Percentiles rank a stretch among this genome's conserved stretches.
Conservation (phyloP, 2,113 vertebrate genomes). For the Ageneiosus marmoratus region DNA sequence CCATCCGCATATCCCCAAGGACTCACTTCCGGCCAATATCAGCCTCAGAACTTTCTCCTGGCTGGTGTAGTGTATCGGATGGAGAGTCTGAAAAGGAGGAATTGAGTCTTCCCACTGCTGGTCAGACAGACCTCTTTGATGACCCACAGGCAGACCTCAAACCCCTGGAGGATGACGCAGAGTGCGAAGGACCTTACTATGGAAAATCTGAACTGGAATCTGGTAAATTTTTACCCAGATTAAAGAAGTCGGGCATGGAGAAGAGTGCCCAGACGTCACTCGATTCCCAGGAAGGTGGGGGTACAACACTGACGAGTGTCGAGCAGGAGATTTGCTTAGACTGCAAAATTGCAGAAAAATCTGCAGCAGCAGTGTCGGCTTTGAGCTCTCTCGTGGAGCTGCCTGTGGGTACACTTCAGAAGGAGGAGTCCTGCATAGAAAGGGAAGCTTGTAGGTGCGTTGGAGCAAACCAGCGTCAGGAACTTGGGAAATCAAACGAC, state of each 20-base stretch:
- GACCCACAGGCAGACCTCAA: conserved; percentile 95
- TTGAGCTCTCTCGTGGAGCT: conserved; percentile 68
- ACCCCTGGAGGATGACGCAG: conserved; percentile 97
- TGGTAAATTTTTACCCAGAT: conserved; percentile 92
- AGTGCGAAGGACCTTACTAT: conserved; percentile 94
- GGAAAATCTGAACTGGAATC: conserved; percentile 98
- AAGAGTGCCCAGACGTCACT: conserved; percentile 98
- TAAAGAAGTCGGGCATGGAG: conserved; percentile 98
- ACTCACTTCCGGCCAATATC: conserved; percentile 99
- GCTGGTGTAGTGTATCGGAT: conserved; percentile 92
- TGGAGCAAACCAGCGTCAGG: conserved; percentile 77
- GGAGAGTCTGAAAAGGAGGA: conserved; percentile 97
- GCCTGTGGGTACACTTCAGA: conserved; percentile 75
- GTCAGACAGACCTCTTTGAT: conserved; percentile 85
- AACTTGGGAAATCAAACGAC: conserved; percentile 79
- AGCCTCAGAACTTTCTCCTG: conserved; percentile 94
- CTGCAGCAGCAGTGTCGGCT: conserved; percentile 48
- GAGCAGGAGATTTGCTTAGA: conserved; percentile 83
- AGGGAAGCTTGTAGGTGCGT: conserved; percentile 79
- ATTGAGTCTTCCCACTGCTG: conserved; percentile 74
- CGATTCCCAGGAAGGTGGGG: conserved; percentile 94
- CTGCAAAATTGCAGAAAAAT: conserved; percentile 76
- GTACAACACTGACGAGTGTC: conserved; percentile 75
- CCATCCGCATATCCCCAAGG: conserved; percentile 96
- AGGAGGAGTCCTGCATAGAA: conserved; percentile 78